These are phyloP conservation scores for Halictus ligatus DNA, from an alignment of 2,888 invertebrate species.

Conservation along the genomic window DNA sequence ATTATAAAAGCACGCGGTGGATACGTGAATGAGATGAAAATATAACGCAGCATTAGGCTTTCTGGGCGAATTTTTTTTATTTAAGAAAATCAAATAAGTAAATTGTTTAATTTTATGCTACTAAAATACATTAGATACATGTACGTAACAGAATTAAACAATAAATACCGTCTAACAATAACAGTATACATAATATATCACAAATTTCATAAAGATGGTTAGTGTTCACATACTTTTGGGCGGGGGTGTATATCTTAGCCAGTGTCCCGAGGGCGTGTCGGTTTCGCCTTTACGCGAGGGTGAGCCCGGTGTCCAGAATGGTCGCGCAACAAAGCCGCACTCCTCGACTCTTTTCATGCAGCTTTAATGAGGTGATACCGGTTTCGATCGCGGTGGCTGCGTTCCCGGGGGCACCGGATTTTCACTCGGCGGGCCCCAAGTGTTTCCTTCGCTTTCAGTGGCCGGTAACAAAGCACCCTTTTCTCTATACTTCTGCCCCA, in stretches of 20 bases:
- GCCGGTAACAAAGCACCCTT: conserved; percentile 54
- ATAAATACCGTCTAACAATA: too few relatives aligned
- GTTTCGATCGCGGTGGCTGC: conserved; percentile 33
- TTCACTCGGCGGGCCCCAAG: conserved; percentile 49
- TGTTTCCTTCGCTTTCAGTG: conserved; percentile 64
- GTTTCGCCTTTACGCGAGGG: conserved; percentile 29
- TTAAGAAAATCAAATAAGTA: too few relatives aligned
- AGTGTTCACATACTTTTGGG: too few relatives aligned
- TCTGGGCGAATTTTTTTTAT: too few relatives aligned
- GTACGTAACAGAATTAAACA: too few relatives aligned
- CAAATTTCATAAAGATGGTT: too few relatives aligned
- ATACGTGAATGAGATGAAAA: too few relatives aligned
- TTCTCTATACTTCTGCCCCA: conserved; percentile 7
- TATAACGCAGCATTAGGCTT: too few relatives aligned
- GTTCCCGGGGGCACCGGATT: conserved; percentile 45
- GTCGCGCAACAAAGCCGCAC: conserved; percentile 51
- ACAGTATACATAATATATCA: too few relatives aligned
- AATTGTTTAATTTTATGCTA: too few relatives aligned
- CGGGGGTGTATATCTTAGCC: conserved; percentile 9
- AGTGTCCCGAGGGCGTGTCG: neutral
- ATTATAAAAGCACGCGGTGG: too few relatives aligned
- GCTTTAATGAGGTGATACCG: conserved; percentile 68
- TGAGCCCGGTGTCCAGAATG: conserved; percentile 34
- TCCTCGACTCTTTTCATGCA: conserved; percentile 60
- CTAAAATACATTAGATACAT: too few relatives aligned